Base-by-base conservation (phyloP, 2,888 invertebrate genomes). In the Diabrotica balteata region DNA sequence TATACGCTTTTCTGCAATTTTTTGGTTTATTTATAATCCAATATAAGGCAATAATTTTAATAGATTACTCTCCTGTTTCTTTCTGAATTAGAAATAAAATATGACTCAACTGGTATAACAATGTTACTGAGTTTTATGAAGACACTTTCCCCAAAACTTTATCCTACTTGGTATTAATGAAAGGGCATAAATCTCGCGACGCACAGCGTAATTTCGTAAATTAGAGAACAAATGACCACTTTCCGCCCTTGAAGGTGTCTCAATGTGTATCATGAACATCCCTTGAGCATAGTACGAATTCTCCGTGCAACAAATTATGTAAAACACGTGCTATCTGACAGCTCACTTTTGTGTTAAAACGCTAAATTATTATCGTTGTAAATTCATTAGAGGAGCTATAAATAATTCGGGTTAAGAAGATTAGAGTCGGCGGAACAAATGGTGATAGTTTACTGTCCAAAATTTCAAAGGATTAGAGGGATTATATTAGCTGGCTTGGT, bases 381-480 rank as follows among this genome's bases (percentile, higher is more conserved):
- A 75, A 73, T 75, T 75, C 72, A 75, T 75, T 75, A 74, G 72
- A 67, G 68, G 66, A 52, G 62, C 71, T 58, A 75, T 75, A 75
- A 75, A 75, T 75, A 67, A 69, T 42, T 49, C 46, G 50, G 43
- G 63, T 55, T 54, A 63, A 63, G 51, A 50, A 51, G 49, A 50
- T 59, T 50, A 59, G 42, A 57, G 17, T 47, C 43, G 7, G 22
- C 43, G 9, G 43, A 59, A 43, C 11, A 59, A 57, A 57, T 57
- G 43, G 55, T n/a, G 11, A 57, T 8, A 32, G 45, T 57, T 45
- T 8, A 55, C 32, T 42, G 32, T 32, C 8, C 10, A 10, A 54
- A 53, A 53, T 8, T 10, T 47, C 10, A 47, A 47, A 47, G 47
- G 32, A 32, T 32, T 32, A 32, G 32, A 32, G 32, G 32, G 32